Evolutionary conservation across 92 coral and sea anemone species (phyloP).

Genomic region (Parazoanthus swiftii): DNA sequence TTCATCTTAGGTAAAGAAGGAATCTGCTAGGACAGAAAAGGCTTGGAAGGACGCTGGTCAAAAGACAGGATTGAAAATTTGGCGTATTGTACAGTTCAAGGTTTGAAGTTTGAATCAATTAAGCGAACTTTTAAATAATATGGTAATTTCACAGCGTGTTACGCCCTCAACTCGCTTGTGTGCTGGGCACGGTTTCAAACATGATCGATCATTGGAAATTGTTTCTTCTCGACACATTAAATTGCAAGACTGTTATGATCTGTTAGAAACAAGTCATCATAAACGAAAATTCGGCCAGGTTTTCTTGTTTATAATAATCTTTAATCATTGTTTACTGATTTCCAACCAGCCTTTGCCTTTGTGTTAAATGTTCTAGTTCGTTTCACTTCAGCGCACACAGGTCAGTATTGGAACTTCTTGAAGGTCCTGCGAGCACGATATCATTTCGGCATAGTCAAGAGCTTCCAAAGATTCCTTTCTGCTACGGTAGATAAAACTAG

Average conservation of each 20-base stretch:
- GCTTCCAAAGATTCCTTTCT: too few relatives aligned
- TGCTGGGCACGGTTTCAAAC: neutral
- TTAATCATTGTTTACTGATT: neutral
- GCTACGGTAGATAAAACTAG: neutral
- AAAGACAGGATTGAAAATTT: conserved; percentile 71
- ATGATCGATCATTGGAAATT: neutral
- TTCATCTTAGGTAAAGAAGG: conserved; percentile 65
- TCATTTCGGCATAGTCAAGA: neutral
- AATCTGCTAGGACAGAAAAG: conserved; percentile 70
- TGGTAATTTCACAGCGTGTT: neutral
- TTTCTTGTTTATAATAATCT: neutral
- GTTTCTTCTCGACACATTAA: neutral
- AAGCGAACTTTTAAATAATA: neutral
- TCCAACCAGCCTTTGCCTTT: neutral
- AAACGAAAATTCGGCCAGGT: neutral
- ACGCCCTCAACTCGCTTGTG: neutral
- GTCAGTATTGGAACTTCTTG: neutral
- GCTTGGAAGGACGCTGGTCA: conserved; percentile 90
- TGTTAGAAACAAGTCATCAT: neutral
- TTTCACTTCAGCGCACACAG: neutral
- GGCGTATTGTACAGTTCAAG: conserved; percentile 94
- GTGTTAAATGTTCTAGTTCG: neutral
- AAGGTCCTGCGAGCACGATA: neutral
- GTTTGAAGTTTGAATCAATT: conserved; percentile 48
- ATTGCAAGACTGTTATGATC: neutral